Evolutionary conservation across 2,888 invertebrate genomes (phyloP), one percentile per base, ranked within the genome.

Genomic region (Spodoptera picta): DNA sequence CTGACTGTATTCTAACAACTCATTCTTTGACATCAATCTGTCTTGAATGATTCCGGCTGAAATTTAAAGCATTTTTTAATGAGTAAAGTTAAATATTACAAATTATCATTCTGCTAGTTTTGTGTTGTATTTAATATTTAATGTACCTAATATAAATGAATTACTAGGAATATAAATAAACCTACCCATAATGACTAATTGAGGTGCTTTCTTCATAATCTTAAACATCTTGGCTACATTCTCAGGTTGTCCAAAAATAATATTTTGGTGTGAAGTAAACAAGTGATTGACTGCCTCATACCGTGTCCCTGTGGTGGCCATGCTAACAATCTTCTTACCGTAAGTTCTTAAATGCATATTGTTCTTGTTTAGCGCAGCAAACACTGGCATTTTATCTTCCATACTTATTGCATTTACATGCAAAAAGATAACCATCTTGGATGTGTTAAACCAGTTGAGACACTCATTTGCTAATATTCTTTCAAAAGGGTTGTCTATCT

Each of bases 1-100:
- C 81, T 95, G 90, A 61, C 97, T 96, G 78, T 96, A 97, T 75
- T 95, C 93, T 31, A 96, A 81, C 41, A 98, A 90, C 79, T 98
- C 97, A 83, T 96, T 96, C 74, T 95, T 95, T 68, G 95, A 96
- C 75, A 98, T 79, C 36, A 98, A 87, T 62, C 93, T 95, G 51
- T 96, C 96, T 80, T 98, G 96, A 55, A 97, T 95, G 66, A 98
- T 96, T n/a, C 96, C 98, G 86, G 96, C 97, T 97, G 89, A 48
- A 92, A 92, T 54, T 14, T 0, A 5, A 59, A 51, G 44, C 7
- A 4, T 31, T 23, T n/a, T 4, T 9, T 14, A 51, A n/a, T 52
- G 0, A 31, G 12, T 23, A 31, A 19, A 9, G 19, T 49, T 44
- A 11, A 12, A 19, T 6, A 27, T 49, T 27, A 3, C 50, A 4